Conservation (phyloP, 2,797 vertebrate genomes). For the Okamejei kenojei region DNA sequence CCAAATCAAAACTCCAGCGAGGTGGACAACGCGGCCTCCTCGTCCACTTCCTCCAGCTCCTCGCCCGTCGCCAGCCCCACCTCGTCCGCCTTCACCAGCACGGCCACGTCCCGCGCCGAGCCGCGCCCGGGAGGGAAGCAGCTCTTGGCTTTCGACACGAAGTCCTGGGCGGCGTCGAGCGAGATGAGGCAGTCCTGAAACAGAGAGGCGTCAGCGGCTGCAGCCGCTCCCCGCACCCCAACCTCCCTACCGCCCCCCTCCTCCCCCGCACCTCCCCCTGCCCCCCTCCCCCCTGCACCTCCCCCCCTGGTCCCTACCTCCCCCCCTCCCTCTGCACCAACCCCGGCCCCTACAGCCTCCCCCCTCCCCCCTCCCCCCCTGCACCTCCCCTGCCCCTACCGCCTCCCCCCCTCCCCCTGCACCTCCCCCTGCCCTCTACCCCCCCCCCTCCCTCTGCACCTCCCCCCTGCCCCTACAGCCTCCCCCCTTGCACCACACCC, state of each 20-base stretch:
- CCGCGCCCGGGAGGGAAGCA: slow-evolving; percentile 56
- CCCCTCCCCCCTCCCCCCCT: slow-evolving; percentile 45
- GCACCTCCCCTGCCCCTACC: no score
- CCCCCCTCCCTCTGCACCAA: background rate
- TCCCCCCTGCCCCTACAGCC: no score
- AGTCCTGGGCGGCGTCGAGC: slow-evolving; percentile 69
- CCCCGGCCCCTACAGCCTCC: no score
- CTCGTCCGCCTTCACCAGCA: background rate
- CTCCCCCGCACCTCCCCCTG: slow-evolving; percentile 16
- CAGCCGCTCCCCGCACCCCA: no score
- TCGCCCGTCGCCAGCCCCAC: background rate
- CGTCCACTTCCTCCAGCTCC: slow-evolving; percentile 19
- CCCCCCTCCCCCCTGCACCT: no score
- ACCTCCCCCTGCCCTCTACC: background rate
- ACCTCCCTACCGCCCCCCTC: background rate
- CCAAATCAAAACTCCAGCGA: background rate
- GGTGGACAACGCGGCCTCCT: background rate
- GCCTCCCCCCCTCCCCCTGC: no score
- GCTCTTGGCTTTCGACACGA: slow-evolving; percentile 62
- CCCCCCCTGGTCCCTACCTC: slow-evolving; percentile 46
- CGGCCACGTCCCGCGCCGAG: background rate
- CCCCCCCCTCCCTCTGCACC: background rate
- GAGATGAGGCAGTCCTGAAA: slow-evolving; percentile 68
- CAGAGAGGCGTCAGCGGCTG: no score
- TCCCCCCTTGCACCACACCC: no score